Evolutionary conservation across 2,113 vertebrate species (phyloP), one percentile per base, ranked within the genome.

Genomic region (Patagioenas fasciata): DNA sequence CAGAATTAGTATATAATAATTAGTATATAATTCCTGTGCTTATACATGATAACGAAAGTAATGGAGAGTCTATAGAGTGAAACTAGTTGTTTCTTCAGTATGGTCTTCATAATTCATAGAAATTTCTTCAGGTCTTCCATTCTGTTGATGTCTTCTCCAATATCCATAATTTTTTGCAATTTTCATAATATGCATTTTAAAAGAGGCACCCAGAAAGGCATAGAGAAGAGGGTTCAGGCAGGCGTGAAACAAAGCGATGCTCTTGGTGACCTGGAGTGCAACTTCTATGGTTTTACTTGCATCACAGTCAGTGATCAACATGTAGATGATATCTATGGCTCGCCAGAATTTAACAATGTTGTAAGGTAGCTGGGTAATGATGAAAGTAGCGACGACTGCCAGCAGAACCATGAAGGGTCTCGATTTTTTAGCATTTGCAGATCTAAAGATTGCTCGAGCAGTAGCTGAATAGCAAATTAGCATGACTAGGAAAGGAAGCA

Each of bases 171-270:
- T 97, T 95, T 99, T 99, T 71, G 97, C 98, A 0, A 98, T 96
- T 97, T 98, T 99, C 85, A 97, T 90, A 75, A 99, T 53, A 8
- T 98, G 97, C 94, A 94, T 98, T 97, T 98, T 98, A 91, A 99
- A 99, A 53, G 99, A 99, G 4, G 98, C 97, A 0, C 99, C 99
- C 85, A 99, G 92, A 12, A 99, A 99, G 73, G 97, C 89, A 1
- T 99, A 99, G 11, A 99, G 97, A 91, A 99, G 73, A 0, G 99
- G 99, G 97, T 99, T 99, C 79, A 99, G 97, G 96, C 99, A 99
- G 94, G 98, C 98, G 91, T 99, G 99, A 36, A 97, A 98, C 67
- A 99, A 94, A 7, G 99, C 99, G 2, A 99, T 95, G 91, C 98
- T 98, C 96, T 98, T 98, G 2, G 98, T 99, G 95, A 99, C 92